Evolutionary conservation across 2,888 invertebrate genomes (phyloP).

Genomic region (Cataglyphis rosenhaueri): DNA sequence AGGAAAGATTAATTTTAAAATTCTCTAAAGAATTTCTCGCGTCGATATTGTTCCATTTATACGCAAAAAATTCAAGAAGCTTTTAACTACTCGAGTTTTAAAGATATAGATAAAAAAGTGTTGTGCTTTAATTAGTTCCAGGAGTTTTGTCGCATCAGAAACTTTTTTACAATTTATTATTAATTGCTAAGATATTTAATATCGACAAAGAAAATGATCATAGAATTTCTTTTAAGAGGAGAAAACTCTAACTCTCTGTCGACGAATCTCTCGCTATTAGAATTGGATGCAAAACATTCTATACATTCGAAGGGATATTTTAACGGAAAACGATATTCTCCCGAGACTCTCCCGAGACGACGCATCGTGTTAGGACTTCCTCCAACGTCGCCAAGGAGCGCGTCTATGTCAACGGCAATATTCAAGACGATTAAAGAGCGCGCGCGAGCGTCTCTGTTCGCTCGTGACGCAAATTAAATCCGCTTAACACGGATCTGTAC

Average conservation of each 20-base stretch:
- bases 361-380: conserved; percentile 9
- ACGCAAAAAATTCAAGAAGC: not conserved
- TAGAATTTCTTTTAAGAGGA: not conserved
- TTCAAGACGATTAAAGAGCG: conserved; percentile 46
- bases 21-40: not conserved
- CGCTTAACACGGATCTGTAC: conserved; percentile 46
- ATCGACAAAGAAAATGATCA: not conserved
- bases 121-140: not conserved
- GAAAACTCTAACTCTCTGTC: not conserved
- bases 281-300: not conserved
- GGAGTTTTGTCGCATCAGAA: not conserved
- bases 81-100: not conserved
- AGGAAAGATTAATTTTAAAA: not conserved
- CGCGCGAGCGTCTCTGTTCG: conserved; percentile 33
- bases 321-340: conserved; percentile 18
- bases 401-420: conserved; percentile 31
- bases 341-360: not conserved
- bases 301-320: not conserved
- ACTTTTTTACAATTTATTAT: not conserved
- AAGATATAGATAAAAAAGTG: not conserved
- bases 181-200: not conserved
- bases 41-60: not conserved
- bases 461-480: conserved; percentile 54
- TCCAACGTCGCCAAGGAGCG: conserved; percentile 17
- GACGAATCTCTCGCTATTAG: not conserved